A percentile compares a stretch with the other conserved stretches of the same genome.
These are phyloP conservation scores for Oreochromis aureus DNA, from an alignment of 2,113 vertebrate species.

Conservation along the genomic window DNA sequence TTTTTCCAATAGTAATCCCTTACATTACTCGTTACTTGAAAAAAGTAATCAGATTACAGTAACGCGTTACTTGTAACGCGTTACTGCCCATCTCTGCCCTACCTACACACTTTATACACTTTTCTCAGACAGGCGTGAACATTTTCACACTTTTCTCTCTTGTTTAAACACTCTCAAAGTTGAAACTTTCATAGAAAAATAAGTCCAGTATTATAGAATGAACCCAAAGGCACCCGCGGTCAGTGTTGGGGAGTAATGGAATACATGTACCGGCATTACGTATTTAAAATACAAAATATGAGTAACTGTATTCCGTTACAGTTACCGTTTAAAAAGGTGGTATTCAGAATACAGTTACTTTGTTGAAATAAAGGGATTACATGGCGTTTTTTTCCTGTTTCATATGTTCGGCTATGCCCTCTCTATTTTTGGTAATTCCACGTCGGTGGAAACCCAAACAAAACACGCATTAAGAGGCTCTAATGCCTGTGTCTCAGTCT, in stretches of 20 bases:
- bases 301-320: too few species aligned
- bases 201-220: not conserved
- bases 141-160: not conserved
- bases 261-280: not conserved
- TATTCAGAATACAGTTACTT: not conserved
- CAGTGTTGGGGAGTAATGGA: not conserved
- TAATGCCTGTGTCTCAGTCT: not conserved
- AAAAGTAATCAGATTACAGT: too few species aligned
- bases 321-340: too few species aligned
- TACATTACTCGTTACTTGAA: too few species aligned
- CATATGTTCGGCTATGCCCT: not conserved
- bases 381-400: not conserved
- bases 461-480: not conserved
- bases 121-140: not conserved
- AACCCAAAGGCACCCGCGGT: not conserved
- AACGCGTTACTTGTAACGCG: too few species aligned
- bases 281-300: not conserved
- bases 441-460: not conserved
- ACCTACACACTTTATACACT: not conserved
- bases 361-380: not conserved
- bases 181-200: not conserved
- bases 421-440: not conserved
- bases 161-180: not conserved
- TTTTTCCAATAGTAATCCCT: too few species aligned
- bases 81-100: too few species aligned